Conservation (phyloP, 2,888 invertebrate genomes). For the Strigamia crassipes region DNA sequence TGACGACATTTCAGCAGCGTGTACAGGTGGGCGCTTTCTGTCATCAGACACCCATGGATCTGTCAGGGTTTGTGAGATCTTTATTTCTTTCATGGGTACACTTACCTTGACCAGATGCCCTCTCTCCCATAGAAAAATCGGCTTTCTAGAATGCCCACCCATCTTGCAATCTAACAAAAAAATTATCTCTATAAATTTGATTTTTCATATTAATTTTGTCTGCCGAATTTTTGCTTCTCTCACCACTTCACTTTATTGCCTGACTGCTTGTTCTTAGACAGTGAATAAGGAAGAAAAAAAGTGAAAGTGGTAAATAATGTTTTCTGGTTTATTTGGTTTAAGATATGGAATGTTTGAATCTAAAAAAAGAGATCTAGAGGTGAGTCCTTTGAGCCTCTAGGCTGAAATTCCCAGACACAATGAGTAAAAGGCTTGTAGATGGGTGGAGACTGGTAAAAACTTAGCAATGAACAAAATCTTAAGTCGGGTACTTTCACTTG, state of each 20-base stretch:
- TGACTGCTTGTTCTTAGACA: neutral
- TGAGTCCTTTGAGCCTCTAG: constrained; percentile 42
- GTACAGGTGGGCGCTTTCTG: constrained; percentile 7
- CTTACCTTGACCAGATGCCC: constrained; percentile 32
- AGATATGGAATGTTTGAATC: constrained; percentile 27
- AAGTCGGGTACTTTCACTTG: neutral
- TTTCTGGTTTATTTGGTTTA: neutral
- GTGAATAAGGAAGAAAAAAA: neutral
- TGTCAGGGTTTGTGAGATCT: constrained; percentile 24
- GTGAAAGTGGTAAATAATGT: neutral
- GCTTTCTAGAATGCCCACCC: constrained; percentile 28
- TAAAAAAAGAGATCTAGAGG: neutral
- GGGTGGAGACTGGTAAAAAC: constrained; percentile 33
- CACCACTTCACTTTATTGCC: no score
- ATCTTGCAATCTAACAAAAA: neutral
- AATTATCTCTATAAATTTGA: neutral
- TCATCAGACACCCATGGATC: constrained; percentile 34
- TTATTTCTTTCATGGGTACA: constrained; percentile 36
- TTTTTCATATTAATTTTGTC: neutral
- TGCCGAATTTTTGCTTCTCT: no score
- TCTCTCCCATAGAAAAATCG: constrained; percentile 22
- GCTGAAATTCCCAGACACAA: constrained; percentile 38
- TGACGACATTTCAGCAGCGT: neutral
- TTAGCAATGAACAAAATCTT: constrained; percentile 10
- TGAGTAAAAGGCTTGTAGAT: constrained; percentile 35